These are phyloP conservation scores for Idris sp. DNA, from an alignment of 1,140 invertebrate species.

Conservation along the genomic window DNA sequence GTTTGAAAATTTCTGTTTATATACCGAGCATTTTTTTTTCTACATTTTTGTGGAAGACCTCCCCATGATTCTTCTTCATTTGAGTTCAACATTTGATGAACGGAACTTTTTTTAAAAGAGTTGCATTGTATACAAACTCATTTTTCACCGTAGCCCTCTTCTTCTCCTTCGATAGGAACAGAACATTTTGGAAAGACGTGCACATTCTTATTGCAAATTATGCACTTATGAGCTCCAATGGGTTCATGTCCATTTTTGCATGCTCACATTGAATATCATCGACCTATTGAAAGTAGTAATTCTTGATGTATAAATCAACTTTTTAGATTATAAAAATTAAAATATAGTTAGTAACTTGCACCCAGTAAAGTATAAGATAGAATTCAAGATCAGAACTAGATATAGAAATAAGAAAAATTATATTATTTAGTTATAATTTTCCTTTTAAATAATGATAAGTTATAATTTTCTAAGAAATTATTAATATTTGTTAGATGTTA, in stretches of 20 bases:
- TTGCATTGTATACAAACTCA: not conserved
- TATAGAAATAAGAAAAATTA: no score
- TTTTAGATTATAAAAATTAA: no score
- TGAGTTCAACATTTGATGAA: not conserved
- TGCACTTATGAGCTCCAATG: not conserved
- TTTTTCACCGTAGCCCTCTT: not conserved
- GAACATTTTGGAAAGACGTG: not conserved
- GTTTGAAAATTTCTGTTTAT: not conserved
- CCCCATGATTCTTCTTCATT: not conserved
- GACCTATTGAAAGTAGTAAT: no score
- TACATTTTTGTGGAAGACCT: not conserved
- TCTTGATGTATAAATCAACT: no score
- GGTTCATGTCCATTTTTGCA: not conserved
- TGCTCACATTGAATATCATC: no score
- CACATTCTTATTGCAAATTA: not conserved
- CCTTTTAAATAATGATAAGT: no score
- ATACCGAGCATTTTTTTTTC: not conserved
- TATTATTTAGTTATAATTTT: no score
- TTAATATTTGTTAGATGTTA: no score
- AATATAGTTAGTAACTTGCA: no score
- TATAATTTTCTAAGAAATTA: no score
- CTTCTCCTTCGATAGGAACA: not conserved
- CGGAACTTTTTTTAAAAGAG: not conserved
- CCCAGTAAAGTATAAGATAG: no score
- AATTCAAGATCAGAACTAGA: no score